A percentile compares a stretch with the other conserved stretches of the same genome.
Evolutionary conservation across 2,797 vertebrate species (phyloP).

Genomic region (Dipus sagitta): DNA sequence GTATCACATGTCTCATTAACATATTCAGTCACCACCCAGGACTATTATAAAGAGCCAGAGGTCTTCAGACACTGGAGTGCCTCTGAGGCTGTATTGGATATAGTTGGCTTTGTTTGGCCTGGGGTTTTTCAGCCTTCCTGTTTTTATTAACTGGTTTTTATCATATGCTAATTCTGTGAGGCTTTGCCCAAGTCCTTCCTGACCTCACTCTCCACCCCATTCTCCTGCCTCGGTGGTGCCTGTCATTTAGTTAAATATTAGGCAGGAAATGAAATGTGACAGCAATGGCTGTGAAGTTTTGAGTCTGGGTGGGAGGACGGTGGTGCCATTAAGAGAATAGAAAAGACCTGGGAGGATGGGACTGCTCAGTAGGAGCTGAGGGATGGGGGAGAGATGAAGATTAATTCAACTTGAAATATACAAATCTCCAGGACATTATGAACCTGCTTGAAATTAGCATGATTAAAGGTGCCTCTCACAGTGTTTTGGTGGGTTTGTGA

Average conservation of each 20-base stretch:
- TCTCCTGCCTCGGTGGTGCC: neutral
- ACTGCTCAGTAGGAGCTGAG: neutral
- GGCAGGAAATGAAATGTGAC: constrained; percentile 13
- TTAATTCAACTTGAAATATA: constrained; percentile 76
- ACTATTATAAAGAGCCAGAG: neutral
- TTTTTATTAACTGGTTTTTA: neutral
- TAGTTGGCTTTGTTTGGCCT: neutral
- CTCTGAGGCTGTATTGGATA: neutral
- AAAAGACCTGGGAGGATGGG: neutral
- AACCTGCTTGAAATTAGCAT: constrained; percentile 79
- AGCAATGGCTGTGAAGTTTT: neutral
- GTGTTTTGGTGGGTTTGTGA: constrained; percentile 75
- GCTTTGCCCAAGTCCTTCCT: neutral
- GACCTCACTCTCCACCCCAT: neutral
- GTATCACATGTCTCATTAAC: neutral
- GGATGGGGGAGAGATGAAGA: constrained; percentile 43
- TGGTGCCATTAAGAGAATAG: neutral
- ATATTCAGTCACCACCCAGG: neutral
- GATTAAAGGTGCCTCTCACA: constrained; percentile 77
- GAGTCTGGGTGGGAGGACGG: neutral
- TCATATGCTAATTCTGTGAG: neutral
- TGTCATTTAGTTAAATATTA: constrained; percentile 39
- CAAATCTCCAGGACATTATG: constrained; percentile 78
- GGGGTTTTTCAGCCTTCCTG: neutral
- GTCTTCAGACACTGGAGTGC: neutral